Evolutionary conservation across 2,888 invertebrate genomes (phyloP), one percentile per base, ranked within the genome.

Genomic region (Chaetogeoica ovagalla): DNA sequence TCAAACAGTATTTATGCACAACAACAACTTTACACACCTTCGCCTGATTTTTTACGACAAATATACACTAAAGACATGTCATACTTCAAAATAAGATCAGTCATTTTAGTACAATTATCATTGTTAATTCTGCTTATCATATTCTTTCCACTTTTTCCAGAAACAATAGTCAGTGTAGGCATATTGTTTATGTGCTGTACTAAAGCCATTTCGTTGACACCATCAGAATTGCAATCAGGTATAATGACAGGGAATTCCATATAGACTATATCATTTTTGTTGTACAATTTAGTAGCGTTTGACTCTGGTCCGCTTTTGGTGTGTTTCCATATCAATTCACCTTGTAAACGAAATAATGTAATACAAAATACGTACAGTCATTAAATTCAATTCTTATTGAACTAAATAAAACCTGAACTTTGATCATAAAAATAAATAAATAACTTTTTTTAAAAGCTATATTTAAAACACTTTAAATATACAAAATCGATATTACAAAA

Each of bases 21-120:
- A 66, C 17, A 66, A 66, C 3, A 48, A 48, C 23, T 23, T 13
- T n/a, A 76, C 59, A 43, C 17, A 79, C 79, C 79, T 55, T 43
- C 5, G 2, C 63, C 63, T 23, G 43, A 21, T 65, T 55, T 65
- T 30, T 55, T 79, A 8, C 55, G 79, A 8, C 79, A 79, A 55
- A 23, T 59, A 30, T 71, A 79, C 1, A 79, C 79, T n/a, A 79
- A 43, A 8, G 79, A 71, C 70, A 79, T 71, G 39, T 79, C 79
- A 39, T 71, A 63, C 2, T 70, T 71, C 39, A 79, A 63, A 39
- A 79, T 62, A 15, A 79, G 79, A 65, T 79, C 71, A 15, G 79
- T 71, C 70, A 79, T 79, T 63, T 79, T 79, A 43, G 79, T 65
- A 65, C 79, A 79, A n/a, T 79, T 79, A 15, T 65, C n/a, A 23